Percentiles rank a stretch among this genome's conserved stretches.
Evolutionary conservation across 2,113 vertebrate species (phyloP).

Genomic region (chimpanzee (Pan troglodytes)): NHGRI_mPanTro3-v2.1_pri NC_072414.2:54832001-54832500

Average conservation of each 20-base stretch:
- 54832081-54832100: accelerated
- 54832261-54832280: not conserved
- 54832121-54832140: not conserved
- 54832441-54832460: not conserved
- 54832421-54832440: conserved; percentile 47
- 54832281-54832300: conserved; percentile 22
- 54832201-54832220: not conserved
- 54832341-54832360: conserved; percentile 61
- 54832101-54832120: not conserved
- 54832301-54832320: conserved; percentile 51
- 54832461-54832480: conserved; percentile 1
- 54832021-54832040: not conserved
- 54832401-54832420: conserved; percentile 20
- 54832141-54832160: not conserved
- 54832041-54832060: not conserved
- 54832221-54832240: conserved; percentile 33
- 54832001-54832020: not conserved
- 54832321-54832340: conserved; percentile 57
- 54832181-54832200: not conserved
- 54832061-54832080: not conserved
- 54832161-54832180: accelerated
- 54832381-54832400: conserved; percentile 55
- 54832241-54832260: not conserved
- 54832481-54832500: conserved; percentile 31
- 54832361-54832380: conserved; percentile 55